Conservation (phyloP, 92 coral and sea anemone genomes). For the Micromussa lordhowensis region DNA sequence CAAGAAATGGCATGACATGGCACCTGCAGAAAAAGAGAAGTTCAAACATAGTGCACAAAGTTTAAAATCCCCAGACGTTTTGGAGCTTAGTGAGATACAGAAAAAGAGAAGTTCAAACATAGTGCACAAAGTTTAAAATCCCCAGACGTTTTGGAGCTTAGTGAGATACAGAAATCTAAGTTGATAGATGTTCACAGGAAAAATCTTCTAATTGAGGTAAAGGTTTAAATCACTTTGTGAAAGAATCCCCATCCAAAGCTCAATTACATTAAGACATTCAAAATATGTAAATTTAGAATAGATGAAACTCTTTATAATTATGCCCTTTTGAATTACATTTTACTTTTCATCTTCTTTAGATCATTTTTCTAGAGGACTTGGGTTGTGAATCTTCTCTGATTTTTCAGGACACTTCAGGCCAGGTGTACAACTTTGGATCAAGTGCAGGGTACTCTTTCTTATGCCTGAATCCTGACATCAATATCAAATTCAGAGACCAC, state of each 20-base stretch:
- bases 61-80: slow-evolving; percentile 59
- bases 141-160: slow-evolving; percentile 48
- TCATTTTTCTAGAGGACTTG: slow-evolving; percentile 57
- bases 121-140: slow-evolving; percentile 57
- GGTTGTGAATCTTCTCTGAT: slow-evolving; percentile 59
- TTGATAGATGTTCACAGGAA: slow-evolving; percentile 54
- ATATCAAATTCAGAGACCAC: slow-evolving; percentile 60
- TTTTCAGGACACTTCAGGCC: slow-evolving; percentile 54
- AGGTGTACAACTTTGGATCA: slow-evolving; percentile 71
- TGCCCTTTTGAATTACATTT: slow-evolving; percentile 26
- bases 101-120: slow-evolving; percentile 53
- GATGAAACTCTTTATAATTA: background rate
- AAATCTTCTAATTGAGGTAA: slow-evolving; percentile 62
- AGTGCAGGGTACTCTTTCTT: slow-evolving; percentile 60
- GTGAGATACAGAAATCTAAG: slow-evolving; percentile 57
- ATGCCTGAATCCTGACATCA: slow-evolving; percentile 63
- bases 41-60: slow-evolving; percentile 56
- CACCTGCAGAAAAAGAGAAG: slow-evolving; percentile 57
- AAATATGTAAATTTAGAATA: background rate
- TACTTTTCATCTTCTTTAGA: slow-evolving; percentile 26
- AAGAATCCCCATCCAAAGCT: background rate
- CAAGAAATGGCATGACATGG: slow-evolving; percentile 55
- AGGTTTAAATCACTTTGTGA: slow-evolving; percentile 8
- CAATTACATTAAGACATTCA: slow-evolving; percentile 5
- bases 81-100: slow-evolving; percentile 52